Evolutionary conservation across 2,113 vertebrate species (phyloP), one percentile per base, ranked within the genome.

Genomic region (Arenaria interpres): DNA sequence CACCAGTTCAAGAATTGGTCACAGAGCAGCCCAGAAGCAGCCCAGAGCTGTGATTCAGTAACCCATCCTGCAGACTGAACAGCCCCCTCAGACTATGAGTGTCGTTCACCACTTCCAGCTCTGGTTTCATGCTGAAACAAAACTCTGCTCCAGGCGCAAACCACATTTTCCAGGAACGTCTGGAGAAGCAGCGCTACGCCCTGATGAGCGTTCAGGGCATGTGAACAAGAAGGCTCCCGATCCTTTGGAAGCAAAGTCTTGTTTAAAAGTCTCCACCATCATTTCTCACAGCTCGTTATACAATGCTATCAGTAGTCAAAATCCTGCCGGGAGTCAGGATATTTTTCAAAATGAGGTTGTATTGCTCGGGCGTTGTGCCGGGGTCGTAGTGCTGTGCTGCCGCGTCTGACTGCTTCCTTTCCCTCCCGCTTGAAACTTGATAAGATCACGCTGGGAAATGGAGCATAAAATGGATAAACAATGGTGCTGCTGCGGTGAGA

Each of bases 371-470:
- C 5, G 7, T 23, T 91, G 64, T 48, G 77, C 33, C 6, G 10
- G 75, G 66, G 69, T 35, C 85, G 60, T 85, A 82, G 71, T 7
- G 43, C 63, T 67, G 68, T n/a, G 69, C 68, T 74, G 74, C 88
- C 59, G 33, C 2, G 0, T 64, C 82, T 59, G 64, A 51, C 88
- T 68, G 88, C 67, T 93, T 95, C 96, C 93, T 90, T 72, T 89
- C 76, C 79, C 85, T 97, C 68, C 76, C 3, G 15, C 93, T 77
- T 72, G 90, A 90, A 95, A 88, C 76, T 84, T 39, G 96, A 94
- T 96, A 96, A 94, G 92, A 96, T 96, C 96, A 72, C 5, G 0
- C 72, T 84, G 88, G 95, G 92, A 96, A 96, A 90, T 75, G 68
- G 82, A 84, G 90, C 33, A 1, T 90, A 37, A 92, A 86, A 81